Base-by-base conservation (phyloP, 2,888 invertebrate species). In the Acrobasis consociella region DNA sequence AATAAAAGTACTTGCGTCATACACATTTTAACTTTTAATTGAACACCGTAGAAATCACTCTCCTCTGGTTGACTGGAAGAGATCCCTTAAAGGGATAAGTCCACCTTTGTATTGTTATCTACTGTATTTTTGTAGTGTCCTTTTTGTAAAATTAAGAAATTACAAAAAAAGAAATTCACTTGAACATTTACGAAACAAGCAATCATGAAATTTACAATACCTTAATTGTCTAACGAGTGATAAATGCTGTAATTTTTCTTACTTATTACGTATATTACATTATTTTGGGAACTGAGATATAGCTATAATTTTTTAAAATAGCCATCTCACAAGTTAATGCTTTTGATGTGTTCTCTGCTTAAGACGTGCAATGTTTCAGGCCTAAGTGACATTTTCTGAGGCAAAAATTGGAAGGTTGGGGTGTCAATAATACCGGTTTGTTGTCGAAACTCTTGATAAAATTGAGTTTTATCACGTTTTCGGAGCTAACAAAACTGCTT, bases 371-470 rank as follows among this genome's bases (percentile, higher is more conserved):
- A 13, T 52, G 31, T 52, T 22, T 31, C 52, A 31, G 52, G 58
- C 38, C 39, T 58, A 58, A 60, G 60, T 60, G 60, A 52, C 52
- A 60, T 42, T 60, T 60, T 60, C 60, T 46, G 51, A 60, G 42
- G 39, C 52, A 60, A 39, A 60, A 60, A 60, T 60, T 60, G 60
- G 60, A 52, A 52, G 59, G 52, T 42, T 42, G 42, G 42, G 60
- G 39, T 60, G 60, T 60, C 52, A 60, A 52, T 60, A 60, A 42
- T 46, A 60, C 52, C 22, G 51, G 17, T 52, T 60, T 60, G 60
- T 60, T 52, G 60, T 22, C 52, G 46, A 52, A 60, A 60, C 52
- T 42, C 42, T 22, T 31, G 52, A 11, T 39, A 39, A 60, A 52
- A 60, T 52, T 60, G 52, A 42, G 39, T 60, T 60, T 50, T 42